Percentiles rank a stretch among this genome's conserved stretches.
Evolutionary conservation across 2,888 invertebrate species (phyloP).

Genomic region (Pseudococcus longispinus): DNA sequence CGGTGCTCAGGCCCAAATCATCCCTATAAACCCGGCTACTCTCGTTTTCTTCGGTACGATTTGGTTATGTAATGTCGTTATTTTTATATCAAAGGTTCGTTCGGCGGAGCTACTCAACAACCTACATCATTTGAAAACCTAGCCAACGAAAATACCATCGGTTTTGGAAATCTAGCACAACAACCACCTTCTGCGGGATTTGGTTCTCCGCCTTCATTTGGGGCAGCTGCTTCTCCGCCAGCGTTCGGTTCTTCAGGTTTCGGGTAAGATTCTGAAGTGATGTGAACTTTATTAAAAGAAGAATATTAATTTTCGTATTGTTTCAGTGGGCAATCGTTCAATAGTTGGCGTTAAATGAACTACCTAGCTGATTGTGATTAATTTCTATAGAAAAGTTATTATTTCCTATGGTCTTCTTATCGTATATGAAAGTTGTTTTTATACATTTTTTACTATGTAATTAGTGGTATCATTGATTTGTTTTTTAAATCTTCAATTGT

Average conservation of each 20-base stretch:
- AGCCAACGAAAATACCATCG: slow-evolving; percentile 69
- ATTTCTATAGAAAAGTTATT: background rate
- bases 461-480: background rate
- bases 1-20: too few relatives aligned
- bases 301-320: background rate
- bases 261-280: background rate
- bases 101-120: slow-evolving; percentile 63
- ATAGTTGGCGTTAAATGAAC: background rate
- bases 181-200: slow-evolving; percentile 11
- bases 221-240: background rate
- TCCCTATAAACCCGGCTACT: too few relatives aligned
- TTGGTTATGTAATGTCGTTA: background rate
- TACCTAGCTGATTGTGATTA: background rate
- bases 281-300: background rate
- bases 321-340: slow-evolving; percentile 42
- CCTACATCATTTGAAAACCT: slow-evolving; percentile 71
- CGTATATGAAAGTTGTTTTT: background rate
- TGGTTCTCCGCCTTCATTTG: slow-evolving; percentile 47
- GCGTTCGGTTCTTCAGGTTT: slow-evolving; percentile 26
- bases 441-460: background rate
- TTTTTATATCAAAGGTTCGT: background rate
- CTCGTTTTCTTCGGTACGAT: background rate
- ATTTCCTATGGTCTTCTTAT: background rate
- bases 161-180: slow-evolving; percentile 59
- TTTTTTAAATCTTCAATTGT: background rate